These are phyloP conservation scores for Propsilocerus akamusi DNA, from an alignment of 1,140 invertebrate species.

Conservation along the genomic window DNA sequence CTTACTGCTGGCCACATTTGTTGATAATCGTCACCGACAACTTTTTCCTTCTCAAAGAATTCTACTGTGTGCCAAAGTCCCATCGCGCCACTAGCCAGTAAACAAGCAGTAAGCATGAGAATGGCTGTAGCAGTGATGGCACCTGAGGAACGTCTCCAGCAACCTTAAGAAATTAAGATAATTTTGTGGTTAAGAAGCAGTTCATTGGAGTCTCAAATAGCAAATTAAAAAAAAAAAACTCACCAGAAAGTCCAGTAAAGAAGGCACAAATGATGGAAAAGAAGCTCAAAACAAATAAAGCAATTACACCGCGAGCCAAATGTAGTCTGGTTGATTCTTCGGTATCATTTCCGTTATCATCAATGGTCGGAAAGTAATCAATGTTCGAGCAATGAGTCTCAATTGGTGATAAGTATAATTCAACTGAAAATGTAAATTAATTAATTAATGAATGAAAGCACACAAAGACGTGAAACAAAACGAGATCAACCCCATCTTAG, in stretches of 20 bases:
- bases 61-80: slow-evolving; percentile 89
- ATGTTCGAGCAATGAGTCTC: slow-evolving; percentile 90
- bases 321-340: slow-evolving; percentile 37
- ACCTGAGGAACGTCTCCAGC: slow-evolving; percentile 79
- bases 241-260: slow-evolving; percentile 62
- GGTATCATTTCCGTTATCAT: slow-evolving; percentile 19
- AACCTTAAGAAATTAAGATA: slow-evolving; percentile 38
- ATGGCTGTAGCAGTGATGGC: slow-evolving; percentile 87
- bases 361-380: slow-evolving; percentile 52
- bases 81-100: slow-evolving; percentile 79
- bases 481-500: too few relatives aligned
- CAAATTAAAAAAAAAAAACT: not conserved
- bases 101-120: slow-evolving; percentile 68
- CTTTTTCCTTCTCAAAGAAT: slow-evolving; percentile 86
- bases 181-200: not conserved
- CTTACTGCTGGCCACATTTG: slow-evolving; percentile 83
- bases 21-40: slow-evolving; percentile 75
- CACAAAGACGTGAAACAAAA: too few relatives aligned
- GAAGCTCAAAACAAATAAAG: slow-evolving; percentile 69
- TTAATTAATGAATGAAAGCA: too few relatives aligned
- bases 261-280: slow-evolving; percentile 79
- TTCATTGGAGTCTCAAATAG: not conserved
- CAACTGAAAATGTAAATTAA: slow-evolving; percentile 67
- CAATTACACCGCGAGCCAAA: slow-evolving; percentile 81
- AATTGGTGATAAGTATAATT: slow-evolving; percentile 77